Conservation (phyloP, 2,888 invertebrate genomes). For the Panopea generosa region DNA sequence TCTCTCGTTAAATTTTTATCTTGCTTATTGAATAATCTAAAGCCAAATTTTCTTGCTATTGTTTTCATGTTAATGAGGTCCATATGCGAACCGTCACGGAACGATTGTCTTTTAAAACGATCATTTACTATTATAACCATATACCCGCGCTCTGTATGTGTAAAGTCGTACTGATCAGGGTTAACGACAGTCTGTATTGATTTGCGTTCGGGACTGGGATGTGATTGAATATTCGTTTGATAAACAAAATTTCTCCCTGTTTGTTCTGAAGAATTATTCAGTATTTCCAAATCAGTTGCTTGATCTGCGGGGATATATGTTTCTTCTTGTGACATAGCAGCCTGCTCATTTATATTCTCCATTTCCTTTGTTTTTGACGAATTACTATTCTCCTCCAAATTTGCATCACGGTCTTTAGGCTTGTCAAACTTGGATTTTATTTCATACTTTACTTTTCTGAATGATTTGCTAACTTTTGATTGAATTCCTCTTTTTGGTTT, state of each 20-base stretch:
- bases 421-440: neutral
- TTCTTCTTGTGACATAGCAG: too few species aligned
- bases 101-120: constrained; percentile 23
- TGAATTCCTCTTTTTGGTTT: neutral
- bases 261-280: neutral
- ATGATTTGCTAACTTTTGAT: neutral
- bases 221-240: constrained; percentile 22
- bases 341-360: too few species aligned
- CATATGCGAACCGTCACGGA: constrained; percentile 47
- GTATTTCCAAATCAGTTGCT: too few species aligned
- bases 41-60: constrained; percentile 52
- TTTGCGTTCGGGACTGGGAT: neutral
- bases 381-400: too few species aligned
- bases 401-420: too few species aligned
- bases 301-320: too few species aligned
- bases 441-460: neutral
- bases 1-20: constrained; percentile 37
- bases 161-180: constrained; percentile 46
- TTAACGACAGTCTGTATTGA: neutral
- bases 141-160: constrained; percentile 40
- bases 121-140: constrained; percentile 56
- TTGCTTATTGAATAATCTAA: constrained; percentile 30
- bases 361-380: too few species aligned
- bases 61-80: constrained; percentile 47
- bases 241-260: too few species aligned